Percentiles rank a stretch among this genome's conserved stretches.
Conservation (phyloP, 2,113 vertebrate species). For the Pangasianodon hypophthalmus region DNA sequence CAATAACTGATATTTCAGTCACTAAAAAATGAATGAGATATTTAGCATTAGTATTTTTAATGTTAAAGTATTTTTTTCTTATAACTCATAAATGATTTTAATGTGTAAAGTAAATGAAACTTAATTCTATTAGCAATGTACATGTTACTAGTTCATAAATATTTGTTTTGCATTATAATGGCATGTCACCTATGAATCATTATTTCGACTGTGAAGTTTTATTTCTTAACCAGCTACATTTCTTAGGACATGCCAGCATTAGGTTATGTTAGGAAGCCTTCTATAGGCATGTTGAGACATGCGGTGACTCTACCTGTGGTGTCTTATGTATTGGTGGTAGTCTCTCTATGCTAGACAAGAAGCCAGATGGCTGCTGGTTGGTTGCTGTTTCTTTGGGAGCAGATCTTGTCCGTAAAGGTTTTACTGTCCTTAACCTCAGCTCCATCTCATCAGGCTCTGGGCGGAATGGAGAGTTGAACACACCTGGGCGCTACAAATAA, state of each 20-base stretch:
- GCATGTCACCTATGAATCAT: neutral
- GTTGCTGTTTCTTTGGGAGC: constrained; percentile 49
- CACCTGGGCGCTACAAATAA: constrained; percentile 79
- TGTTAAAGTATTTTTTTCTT: no score
- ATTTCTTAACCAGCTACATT: neutral
- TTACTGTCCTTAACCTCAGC: constrained; percentile 76
- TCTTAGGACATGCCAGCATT: neutral
- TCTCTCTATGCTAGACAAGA: constrained; percentile 58
- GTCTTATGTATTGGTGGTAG: constrained; percentile 80
- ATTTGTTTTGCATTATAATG: neutral
- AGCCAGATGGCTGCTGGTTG: constrained; percentile 52
- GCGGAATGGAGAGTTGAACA: constrained; percentile 90
- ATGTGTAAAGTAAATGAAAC: neutral
- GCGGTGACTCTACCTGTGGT: constrained; percentile 78
- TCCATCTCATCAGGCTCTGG: constrained; percentile 85
- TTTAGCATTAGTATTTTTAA: neutral
- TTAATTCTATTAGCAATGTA: no score
- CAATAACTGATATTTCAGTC: neutral
- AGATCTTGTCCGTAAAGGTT: constrained; percentile 66
- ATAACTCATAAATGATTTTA: neutral
- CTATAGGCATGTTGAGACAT: neutral
- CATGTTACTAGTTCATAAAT: neutral
- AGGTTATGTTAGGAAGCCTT: neutral
- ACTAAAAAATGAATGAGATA: neutral
- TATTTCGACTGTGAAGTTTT: neutral